Evolutionary conservation across 2,113 vertebrate genomes (phyloP).

Genomic region (Grammomys surdaster): DNA sequence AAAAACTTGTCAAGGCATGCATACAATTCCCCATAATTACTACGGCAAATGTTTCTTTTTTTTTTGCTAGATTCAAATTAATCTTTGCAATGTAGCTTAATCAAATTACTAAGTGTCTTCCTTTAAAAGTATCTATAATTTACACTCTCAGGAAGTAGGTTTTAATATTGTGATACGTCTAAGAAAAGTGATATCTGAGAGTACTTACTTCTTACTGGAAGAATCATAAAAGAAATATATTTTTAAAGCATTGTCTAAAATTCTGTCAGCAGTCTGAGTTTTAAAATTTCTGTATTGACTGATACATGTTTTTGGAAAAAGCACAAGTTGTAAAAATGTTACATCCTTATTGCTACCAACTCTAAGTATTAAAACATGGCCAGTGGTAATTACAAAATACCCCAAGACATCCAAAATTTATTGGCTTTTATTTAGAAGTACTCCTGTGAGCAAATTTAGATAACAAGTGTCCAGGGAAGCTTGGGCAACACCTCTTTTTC

Average conservation of each 20-base stretch:
- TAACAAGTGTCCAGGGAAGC: neutral
- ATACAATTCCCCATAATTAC: slow-evolving; percentile 71
- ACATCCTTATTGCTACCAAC: slow-evolving; percentile 22
- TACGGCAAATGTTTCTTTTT: slow-evolving; percentile 58
- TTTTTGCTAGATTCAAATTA: slow-evolving; percentile 73
- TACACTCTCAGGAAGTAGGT: slow-evolving; percentile 69
- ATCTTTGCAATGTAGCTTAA: slow-evolving; percentile 79
- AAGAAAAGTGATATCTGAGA: slow-evolving; percentile 55
- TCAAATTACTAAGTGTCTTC: slow-evolving; percentile 79
- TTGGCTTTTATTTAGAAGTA: slow-evolving; percentile 45
- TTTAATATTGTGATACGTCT: slow-evolving; percentile 74
- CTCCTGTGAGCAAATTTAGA: slow-evolving; percentile 34
- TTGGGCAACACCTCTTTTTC: neutral
- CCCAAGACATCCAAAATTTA: slow-evolving; percentile 12
- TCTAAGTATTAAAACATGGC: slow-evolving; percentile 10
- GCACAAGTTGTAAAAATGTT: slow-evolving; percentile 24
- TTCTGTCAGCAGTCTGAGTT: slow-evolving; percentile 53
- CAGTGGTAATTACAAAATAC: slow-evolving; percentile 40
- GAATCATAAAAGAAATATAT: slow-evolving; percentile 55
- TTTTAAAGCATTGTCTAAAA: slow-evolving; percentile 67
- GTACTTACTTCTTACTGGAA: slow-evolving; percentile 72
- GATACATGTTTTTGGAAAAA: slow-evolving; percentile 57
- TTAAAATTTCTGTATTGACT: slow-evolving; percentile 67
- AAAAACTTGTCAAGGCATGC: slow-evolving; percentile 81
- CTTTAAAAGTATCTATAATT: slow-evolving; percentile 78